Percentiles rank a stretch among this genome's conserved stretches.
phyloP scores from a whole-genome alignment of 2,888 invertebrate species.

The Coelinius sp. region DNA sequence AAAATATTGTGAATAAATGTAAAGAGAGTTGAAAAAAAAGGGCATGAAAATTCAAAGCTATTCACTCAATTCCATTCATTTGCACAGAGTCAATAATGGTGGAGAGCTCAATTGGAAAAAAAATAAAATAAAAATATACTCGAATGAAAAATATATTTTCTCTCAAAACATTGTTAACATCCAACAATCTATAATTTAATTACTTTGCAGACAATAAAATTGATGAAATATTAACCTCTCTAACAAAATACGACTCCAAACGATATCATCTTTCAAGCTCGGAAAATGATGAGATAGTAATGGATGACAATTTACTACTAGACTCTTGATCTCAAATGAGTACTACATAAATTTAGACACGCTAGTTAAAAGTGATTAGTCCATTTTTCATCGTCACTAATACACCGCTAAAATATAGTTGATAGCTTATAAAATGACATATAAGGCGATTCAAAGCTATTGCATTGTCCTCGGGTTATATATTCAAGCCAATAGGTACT shows the following conservation, averaged over 20 bases:
- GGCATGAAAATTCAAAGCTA: not conserved
- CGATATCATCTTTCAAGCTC: not conserved
- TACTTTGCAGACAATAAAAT: not conserved
- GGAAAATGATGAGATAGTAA: not conserved
- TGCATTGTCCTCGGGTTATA: slow-evolving; percentile 14
- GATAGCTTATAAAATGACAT: not conserved
- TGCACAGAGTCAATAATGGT: not conserved
- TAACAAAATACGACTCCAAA: not conserved
- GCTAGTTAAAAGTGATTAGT: not conserved
- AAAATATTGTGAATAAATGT: slow-evolving; percentile 15
- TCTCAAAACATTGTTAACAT: not conserved
- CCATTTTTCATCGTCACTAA: not conserved
- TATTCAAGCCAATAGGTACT: slow-evolving; percentile 17
- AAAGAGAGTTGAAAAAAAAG: not conserved
- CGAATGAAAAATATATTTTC: not conserved
- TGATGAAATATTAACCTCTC: not conserved
- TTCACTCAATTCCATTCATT: not conserved
- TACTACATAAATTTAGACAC: not conserved
- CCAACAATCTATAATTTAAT: not conserved
- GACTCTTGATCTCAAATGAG: not conserved
- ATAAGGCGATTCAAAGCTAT: not conserved
- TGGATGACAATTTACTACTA: not conserved
- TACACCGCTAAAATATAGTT: not conserved
- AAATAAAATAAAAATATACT: not conserved
- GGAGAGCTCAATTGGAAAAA: not conserved